Conservation (phyloP, 2,888 invertebrate species). For the Epiblema foenella region DNA sequence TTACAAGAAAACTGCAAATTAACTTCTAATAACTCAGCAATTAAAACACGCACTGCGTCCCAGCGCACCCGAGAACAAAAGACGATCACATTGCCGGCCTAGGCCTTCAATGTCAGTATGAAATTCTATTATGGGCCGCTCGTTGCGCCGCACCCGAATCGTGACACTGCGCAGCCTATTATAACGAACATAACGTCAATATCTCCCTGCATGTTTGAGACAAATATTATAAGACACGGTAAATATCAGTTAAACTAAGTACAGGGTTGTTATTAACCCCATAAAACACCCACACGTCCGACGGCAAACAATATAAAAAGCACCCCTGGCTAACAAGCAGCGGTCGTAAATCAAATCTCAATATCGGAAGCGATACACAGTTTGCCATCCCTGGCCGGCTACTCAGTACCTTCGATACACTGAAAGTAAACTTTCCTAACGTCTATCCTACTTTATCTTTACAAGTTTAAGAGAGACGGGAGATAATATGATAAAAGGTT, state of each 20-base stretch:
- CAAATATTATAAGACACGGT: background rate
- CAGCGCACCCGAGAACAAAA: no score
- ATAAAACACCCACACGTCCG: slow-evolving; percentile 27
- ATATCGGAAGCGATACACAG: slow-evolving; percentile 41
- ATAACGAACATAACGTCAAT: no score
- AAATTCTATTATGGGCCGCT: no score
- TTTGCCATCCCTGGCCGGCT: slow-evolving; percentile 32
- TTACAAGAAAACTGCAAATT: no score
- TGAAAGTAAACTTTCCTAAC: slow-evolving; percentile 2
- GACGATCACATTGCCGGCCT: no score
- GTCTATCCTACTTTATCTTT: background rate
- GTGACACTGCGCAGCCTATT: no score
- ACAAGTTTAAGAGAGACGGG: slow-evolving; percentile 22
- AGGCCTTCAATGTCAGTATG: no score
- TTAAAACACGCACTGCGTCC: no score
- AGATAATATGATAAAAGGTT: background rate
- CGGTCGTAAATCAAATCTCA: slow-evolving; percentile 42
- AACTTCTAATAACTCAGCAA: no score
- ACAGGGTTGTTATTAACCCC: slow-evolving; percentile 19
- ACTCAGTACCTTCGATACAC: slow-evolving; percentile 9
- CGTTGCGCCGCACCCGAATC: no score
- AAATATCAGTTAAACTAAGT: slow-evolving; percentile 2
- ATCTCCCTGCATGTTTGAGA: no score
- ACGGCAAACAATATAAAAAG: slow-evolving; percentile 33
- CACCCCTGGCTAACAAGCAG: slow-evolving; percentile 35